These are phyloP conservation scores for Danio tinwini DNA, from an alignment of 2,797 vertebrate genomes.

Conservation along the genomic window DNA sequence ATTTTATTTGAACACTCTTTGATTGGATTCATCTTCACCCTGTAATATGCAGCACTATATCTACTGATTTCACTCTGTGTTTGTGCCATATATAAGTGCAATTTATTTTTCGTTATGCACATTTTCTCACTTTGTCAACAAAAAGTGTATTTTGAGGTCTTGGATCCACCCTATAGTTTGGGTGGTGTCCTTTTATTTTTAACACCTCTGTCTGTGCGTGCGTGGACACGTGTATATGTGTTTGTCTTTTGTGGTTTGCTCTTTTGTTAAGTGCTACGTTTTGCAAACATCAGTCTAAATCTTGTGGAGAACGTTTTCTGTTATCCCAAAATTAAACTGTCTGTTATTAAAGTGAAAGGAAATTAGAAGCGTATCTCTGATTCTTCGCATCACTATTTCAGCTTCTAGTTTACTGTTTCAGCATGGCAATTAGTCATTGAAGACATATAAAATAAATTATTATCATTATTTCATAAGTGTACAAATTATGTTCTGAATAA, in stretches of 20 bases:
- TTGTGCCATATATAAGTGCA: not conserved
- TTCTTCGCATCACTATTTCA: not conserved
- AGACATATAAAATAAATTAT: not conserved
- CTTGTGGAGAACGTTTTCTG: no score
- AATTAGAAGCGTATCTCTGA: not conserved
- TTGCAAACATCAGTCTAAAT: not conserved
- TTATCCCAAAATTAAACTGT: not conserved
- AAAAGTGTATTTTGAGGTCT: slow-evolving; percentile 75
- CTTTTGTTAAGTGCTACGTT: slow-evolving; percentile 28
- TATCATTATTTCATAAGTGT: not conserved
- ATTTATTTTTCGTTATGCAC: slow-evolving; percentile 35
- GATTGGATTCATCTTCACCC: not conserved
- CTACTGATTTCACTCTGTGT: slow-evolving; percentile 15
- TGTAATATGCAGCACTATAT: slow-evolving; percentile 17
- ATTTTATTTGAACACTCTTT: not conserved
- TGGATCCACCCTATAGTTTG: slow-evolving; percentile 78
- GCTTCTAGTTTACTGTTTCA: not conserved
- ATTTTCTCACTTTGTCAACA: slow-evolving; percentile 63
- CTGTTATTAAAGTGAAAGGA: not conserved
- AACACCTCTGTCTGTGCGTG: slow-evolving; percentile 24
- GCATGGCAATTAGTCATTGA: not conserved
- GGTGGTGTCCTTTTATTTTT: slow-evolving; percentile 70
- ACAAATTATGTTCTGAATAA: not conserved
- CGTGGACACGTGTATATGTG: not conserved
- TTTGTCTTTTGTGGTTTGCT: slow-evolving; percentile 31